Conservation (phyloP, 2,113 vertebrate genomes). For the Nestor notabilis region DNA sequence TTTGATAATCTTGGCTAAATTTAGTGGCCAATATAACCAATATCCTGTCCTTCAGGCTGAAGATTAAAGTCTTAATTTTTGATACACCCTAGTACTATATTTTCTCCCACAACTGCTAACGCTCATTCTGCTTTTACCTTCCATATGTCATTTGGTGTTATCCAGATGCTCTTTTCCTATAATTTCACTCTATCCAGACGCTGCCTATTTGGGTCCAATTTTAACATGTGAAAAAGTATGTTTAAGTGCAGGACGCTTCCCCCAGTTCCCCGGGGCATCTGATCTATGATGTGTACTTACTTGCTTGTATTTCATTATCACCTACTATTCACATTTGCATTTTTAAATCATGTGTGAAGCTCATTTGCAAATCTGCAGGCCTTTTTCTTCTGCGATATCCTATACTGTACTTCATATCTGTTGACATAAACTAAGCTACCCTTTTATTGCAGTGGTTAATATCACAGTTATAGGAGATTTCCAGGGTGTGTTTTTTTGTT, state of each 20-base stretch:
- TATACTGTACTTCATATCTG: background rate
- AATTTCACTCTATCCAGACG: background rate
- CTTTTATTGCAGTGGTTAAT: constrained; percentile 2
- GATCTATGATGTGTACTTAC: background rate
- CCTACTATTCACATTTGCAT: constrained; percentile 27
- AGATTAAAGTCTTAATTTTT: background rate
- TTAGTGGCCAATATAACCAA: background rate
- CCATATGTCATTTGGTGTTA: background rate
- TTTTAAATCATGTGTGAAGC: constrained; percentile 41
- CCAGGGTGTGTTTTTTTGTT: background rate
- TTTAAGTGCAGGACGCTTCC: background rate
- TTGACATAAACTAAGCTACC: background rate
- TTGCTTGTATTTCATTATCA: constrained; percentile 42
- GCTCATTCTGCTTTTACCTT: background rate
- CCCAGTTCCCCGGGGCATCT: background rate
- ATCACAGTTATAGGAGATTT: background rate
- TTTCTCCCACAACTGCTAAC: background rate
- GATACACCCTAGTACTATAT: background rate
- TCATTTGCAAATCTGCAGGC: constrained; percentile 15
- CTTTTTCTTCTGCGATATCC: background rate
- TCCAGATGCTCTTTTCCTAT: background rate
- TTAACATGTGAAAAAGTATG: background rate
- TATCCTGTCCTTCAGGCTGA: background rate
- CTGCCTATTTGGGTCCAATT: background rate
- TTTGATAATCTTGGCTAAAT: background rate